Evolutionary conservation across 2,888 invertebrate genomes (phyloP).

Genomic region (Eristalinus aeneus): DNA sequence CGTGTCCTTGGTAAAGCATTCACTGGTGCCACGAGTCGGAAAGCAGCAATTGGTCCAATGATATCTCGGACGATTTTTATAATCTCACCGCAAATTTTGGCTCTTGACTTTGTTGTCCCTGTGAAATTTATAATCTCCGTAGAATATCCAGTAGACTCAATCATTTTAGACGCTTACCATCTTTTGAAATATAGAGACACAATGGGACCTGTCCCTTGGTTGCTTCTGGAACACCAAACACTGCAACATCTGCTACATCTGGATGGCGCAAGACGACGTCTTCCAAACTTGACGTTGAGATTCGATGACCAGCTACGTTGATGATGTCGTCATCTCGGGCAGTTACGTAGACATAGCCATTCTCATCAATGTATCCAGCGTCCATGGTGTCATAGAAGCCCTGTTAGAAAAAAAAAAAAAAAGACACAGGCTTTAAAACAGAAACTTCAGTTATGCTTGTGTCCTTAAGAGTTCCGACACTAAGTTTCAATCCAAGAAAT

Average conservation of each 20-base stretch:
- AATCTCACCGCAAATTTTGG: conserved; percentile 79
- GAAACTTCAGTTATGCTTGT: too few species aligned
- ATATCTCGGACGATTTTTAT: conserved; percentile 79
- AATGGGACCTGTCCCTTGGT: conserved; percentile 95
- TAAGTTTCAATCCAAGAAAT: too few species aligned
- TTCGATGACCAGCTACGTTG: conserved; percentile 95
- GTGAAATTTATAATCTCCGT: background rate
- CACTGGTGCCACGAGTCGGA: conserved; percentile 90
- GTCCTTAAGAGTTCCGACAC: too few species aligned
- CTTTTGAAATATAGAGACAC: conserved; percentile 91
- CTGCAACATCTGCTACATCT: conserved; percentile 92
- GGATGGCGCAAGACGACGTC: conserved; percentile 94
- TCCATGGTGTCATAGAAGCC: conserved; percentile 93
- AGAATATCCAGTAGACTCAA: background rate
- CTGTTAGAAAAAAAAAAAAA: conserved; percentile 66
- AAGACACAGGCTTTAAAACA: background rate
- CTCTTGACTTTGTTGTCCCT: conserved; percentile 68
- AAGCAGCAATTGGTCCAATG: conserved; percentile 90
- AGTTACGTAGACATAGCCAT: conserved; percentile 93
- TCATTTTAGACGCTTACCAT: conserved; percentile 59
- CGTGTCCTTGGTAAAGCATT: conserved; percentile 92
- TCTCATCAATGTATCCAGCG: conserved; percentile 91
- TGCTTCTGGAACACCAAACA: conserved; percentile 93
- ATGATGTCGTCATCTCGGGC: conserved; percentile 96
- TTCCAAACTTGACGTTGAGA: conserved; percentile 94